A percentile compares a stretch with the other conserved stretches of the same genome.
Conservation (phyloP, 1,140 invertebrate genomes). For the Atta texana region DNA sequence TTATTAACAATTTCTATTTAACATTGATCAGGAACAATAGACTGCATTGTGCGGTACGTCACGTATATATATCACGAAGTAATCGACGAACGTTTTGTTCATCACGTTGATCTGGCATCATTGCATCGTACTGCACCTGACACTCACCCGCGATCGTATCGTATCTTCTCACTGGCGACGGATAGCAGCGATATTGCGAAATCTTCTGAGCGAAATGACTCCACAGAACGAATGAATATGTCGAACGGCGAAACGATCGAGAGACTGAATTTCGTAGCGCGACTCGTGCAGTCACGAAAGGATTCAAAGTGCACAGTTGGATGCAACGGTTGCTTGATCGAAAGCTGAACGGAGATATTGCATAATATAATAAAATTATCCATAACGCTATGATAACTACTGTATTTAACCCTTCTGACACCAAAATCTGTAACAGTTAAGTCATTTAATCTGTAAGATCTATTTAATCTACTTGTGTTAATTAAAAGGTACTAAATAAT, state of each 20-base stretch:
- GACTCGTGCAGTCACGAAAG: conserved; percentile 58
- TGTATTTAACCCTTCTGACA: background rate
- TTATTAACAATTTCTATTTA: conserved; percentile 8
- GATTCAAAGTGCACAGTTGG: conserved; percentile 12
- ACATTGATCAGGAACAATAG: conserved; percentile 28
- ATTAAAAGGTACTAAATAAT: too few relatives aligned
- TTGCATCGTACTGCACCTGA: conserved; percentile 69
- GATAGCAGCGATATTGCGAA: conserved; percentile 60
- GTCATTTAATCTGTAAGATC: too few relatives aligned
- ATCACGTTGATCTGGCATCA: conserved; percentile 61
- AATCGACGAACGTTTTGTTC: conserved; percentile 65
- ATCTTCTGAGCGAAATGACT: conserved; percentile 52
- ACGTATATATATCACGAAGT: conserved; percentile 14
- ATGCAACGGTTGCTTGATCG: background rate
- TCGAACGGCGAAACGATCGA: conserved; percentile 35
- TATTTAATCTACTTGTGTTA: too few relatives aligned
- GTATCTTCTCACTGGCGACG: conserved; percentile 42
- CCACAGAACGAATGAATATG: conserved; percentile 54
- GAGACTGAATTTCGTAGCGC: conserved; percentile 61
- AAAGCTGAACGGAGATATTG: background rate
- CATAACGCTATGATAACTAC: background rate
- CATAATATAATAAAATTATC: conserved; percentile 27
- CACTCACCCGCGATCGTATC: conserved; percentile 70
- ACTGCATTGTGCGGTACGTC: conserved; percentile 28
- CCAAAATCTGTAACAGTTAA: too few relatives aligned